Conservation (phyloP, 2,113 vertebrate genomes). For the Bujurquina vittata region DNA sequence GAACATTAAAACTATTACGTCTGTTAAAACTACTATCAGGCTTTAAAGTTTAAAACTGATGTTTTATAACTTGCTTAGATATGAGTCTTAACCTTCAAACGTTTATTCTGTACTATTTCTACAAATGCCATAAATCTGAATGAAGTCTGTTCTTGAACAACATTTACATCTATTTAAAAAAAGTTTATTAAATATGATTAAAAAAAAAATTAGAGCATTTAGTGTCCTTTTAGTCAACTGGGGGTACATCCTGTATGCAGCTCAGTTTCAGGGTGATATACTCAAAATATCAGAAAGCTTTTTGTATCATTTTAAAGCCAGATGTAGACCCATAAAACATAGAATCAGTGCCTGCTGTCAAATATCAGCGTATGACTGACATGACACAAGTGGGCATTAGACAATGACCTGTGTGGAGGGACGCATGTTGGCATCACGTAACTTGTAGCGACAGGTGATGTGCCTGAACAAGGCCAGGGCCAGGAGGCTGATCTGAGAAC, state of each 20-base stretch:
- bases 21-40: not conserved
- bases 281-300: not conserved
- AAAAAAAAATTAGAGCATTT: not conserved
- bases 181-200: too few species aligned
- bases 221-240: not conserved
- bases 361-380: not conserved
- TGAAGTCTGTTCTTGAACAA: not conserved
- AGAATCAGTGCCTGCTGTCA: not conserved
- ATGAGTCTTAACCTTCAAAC: too few species aligned
- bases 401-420: slow-evolving; percentile 61
- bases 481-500: slow-evolving; percentile 46
- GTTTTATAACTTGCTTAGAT: not conserved
- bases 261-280: not conserved
- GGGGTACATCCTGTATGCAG: not conserved
- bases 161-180: not conserved
- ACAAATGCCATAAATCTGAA: not conserved
- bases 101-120: not conserved
- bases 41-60: not conserved
- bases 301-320: not conserved
- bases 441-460: slow-evolving; percentile 68
- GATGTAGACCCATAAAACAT: not conserved
- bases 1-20: not conserved
- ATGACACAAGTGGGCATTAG: not conserved
- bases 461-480: slow-evolving; percentile 74
- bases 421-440: slow-evolving; percentile 2